These are phyloP conservation scores for Aurelia sp. DNA, from an alignment of 30 jellyfish, hydroid and myxozoan species.

Conservation along the genomic window DNA sequence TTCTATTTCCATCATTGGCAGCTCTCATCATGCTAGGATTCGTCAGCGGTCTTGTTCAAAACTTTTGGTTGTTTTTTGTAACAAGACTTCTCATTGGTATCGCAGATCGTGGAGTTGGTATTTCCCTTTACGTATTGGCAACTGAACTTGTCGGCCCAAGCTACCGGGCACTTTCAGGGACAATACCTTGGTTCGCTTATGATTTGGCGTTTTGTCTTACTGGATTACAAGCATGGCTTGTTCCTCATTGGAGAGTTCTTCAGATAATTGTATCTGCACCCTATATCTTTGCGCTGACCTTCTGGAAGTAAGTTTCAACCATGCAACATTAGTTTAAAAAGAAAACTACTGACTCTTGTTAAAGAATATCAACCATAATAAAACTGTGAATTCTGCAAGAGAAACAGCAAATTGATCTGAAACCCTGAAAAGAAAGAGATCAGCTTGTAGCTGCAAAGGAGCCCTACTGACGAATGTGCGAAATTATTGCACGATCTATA, in stretches of 20 bases:
- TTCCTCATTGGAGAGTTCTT: slow-evolving; percentile 84
- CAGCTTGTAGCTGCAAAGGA: too few species aligned
- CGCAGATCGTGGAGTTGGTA: slow-evolving; percentile 93
- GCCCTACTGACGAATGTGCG: too few species aligned
- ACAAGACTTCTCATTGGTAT: slow-evolving; percentile 81
- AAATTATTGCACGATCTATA: too few species aligned
- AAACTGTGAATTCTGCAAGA: too few species aligned
- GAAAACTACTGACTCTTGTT: too few species aligned
- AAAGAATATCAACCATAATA: too few species aligned
- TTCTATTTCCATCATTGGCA: slow-evolving; percentile 82
- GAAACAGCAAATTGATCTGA: too few species aligned
- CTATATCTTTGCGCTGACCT: slow-evolving; percentile 54
- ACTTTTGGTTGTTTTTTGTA: slow-evolving; percentile 83
- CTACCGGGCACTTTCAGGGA: slow-evolving; percentile 88
- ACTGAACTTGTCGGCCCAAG: slow-evolving; percentile 94
- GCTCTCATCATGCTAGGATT: slow-evolving; percentile 75
- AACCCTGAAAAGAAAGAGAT: too few species aligned
- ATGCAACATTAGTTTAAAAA: too few species aligned
- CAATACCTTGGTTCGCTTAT: slow-evolving; percentile 84
- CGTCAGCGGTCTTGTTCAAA: slow-evolving; percentile 63
- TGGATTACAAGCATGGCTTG: slow-evolving; percentile 92
- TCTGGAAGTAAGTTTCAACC: slow-evolving; percentile 73
- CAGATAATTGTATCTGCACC: slow-evolving; percentile 86
- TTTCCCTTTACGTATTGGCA: slow-evolving; percentile 89
- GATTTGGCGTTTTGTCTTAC: slow-evolving; percentile 76